phyloP scores from a whole-genome alignment of 2,113 vertebrate genomes.

The Alligator sinensis region DNA sequence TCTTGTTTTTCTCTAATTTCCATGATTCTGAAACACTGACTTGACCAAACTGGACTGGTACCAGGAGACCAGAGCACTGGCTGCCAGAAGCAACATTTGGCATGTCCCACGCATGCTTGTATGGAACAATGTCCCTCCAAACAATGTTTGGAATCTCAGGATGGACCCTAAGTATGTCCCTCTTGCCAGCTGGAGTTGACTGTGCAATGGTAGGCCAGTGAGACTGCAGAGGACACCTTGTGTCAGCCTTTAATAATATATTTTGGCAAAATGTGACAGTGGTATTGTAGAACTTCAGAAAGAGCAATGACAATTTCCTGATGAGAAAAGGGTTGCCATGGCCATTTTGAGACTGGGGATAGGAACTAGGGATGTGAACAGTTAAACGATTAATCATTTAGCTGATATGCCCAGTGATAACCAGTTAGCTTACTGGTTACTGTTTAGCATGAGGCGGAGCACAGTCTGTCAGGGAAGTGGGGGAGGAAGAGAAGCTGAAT shows the following conservation, averaged over 20 bases:
- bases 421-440: too few species aligned
- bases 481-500: too few species aligned
- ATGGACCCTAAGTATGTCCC: neutral
- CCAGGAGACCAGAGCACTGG: neutral
- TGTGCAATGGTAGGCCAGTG: neutral
- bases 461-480: too few species aligned
- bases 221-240: neutral
- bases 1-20: neutral
- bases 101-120: neutral
- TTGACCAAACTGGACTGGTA: neutral
- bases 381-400: neutral
- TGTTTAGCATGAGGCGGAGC: too few species aligned
- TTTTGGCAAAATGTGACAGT: neutral
- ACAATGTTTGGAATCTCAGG: neutral
- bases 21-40: neutral
- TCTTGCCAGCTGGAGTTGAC: neutral
- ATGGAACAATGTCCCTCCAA: neutral
- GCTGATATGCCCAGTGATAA: too few species aligned
- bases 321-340: neutral
- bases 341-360: neutral
- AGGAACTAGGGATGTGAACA: neutral
- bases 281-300: constrained; percentile 8
- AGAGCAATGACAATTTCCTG: neutral
- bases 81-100: neutral
- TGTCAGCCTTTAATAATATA: neutral